Base-by-base conservation (phyloP, 1,140 invertebrate species). In the Oryzaephilus surinamensis region DNA sequence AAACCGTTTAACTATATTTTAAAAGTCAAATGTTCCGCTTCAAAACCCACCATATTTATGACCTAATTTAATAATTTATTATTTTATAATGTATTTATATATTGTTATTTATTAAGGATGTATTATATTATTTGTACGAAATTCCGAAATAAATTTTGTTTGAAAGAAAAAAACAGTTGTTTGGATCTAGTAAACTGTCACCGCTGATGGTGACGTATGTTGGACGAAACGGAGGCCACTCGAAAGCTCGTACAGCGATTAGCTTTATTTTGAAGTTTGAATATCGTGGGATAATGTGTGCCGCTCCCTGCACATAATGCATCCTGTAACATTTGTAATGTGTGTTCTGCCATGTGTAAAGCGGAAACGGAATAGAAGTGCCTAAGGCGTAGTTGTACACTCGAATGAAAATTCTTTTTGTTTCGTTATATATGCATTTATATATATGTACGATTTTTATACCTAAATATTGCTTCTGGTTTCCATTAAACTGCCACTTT, bases 281-380 rank as follows among this genome's bases (percentile, higher is more conserved):
- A n/a, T n/a, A n/a, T n/a, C 48, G 50, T 54, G 44, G 43, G 50
- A 48, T 34, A 30, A 34, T 44, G 18, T 33, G 23, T 39, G 38
- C 50, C 50, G 44, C 50, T 47, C 42, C 27, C 41, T 41, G 14
- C 20, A 32, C 26, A 52, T 39, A 26, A 33, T 28, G 41, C 32
- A 38, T 32, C 40, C 40, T 38, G 34, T 46, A 56, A 45, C 46
- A 56, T 58, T 54, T 53, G 55, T 54, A 52, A 55, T 51, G 53
- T 53, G 53, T 59, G 57, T 49, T 48, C 55, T 51, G 46, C 50
- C 55, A 59, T 59, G 57, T 54, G 57, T 55, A 56, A 59, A 59
- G 46, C 57, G 57, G 57, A 59, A 59, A 59, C 53, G 50, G 51
- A 59, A 57, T 54, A 48, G n/a, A n/a, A n/a, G 45, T 41, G 44